phyloP scores from a whole-genome alignment of 2,888 invertebrate species.

The Cheiracanthium punctorium region DNA sequence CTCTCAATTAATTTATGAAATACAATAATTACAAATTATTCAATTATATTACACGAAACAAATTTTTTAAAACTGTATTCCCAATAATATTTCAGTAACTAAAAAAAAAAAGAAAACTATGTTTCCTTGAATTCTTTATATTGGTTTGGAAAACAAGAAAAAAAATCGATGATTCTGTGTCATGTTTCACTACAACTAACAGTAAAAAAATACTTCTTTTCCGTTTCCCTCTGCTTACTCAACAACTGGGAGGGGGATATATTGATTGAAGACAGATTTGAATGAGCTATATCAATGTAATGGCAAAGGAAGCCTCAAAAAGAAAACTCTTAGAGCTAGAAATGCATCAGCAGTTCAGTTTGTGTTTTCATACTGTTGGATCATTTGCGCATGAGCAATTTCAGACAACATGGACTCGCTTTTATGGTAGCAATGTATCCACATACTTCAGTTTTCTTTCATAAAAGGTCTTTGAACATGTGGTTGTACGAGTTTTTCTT shows the following conservation, averaged over 20 bases:
- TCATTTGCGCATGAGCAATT: not conserved
- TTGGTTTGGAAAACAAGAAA: not conserved
- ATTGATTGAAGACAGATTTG: slow-evolving; percentile 15
- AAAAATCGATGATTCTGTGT: not conserved
- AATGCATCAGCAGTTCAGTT: not conserved
- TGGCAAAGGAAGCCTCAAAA: not conserved
- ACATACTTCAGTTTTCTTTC: too few relatives aligned
- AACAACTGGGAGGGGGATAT: not conserved
- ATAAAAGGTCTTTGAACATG: too few relatives aligned
- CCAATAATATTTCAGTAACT: too few relatives aligned
- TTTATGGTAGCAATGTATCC: too few relatives aligned
- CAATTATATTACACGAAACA: too few relatives aligned
- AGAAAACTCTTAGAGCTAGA: not conserved
- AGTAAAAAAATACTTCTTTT: not conserved
- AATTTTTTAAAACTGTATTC: too few relatives aligned
- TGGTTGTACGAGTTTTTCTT: too few relatives aligned
- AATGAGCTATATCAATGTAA: slow-evolving; percentile 9
- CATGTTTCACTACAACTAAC: not conserved
- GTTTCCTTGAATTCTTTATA: too few relatives aligned
- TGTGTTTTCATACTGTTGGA: not conserved
- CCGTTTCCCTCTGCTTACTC: not conserved
- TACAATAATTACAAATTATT: too few relatives aligned
- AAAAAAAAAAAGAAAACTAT: too few relatives aligned
- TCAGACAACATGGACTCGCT: not conserved
- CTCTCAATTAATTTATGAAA: too few relatives aligned